Percentiles rank a stretch among this genome's conserved stretches.
These are phyloP conservation scores for human (Homo sapiens) DNA, from an alignment of 2,113 vertebrate species.

Conservation along the genomic window GRCh38 chr15:71471501-71472000, in stretches of 20 bases:
- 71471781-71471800: rapidly evolving
- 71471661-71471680: background rate
- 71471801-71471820: background rate
- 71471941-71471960: too few species aligned
- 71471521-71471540: background rate
- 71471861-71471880: background rate
- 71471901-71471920: background rate
- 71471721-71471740: background rate
- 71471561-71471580: background rate
- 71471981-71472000: too few species aligned
- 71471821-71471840: too few species aligned
- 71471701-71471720: background rate
- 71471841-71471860: background rate
- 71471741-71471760: background rate
- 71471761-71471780: background rate
- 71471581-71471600: background rate
- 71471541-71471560: background rate
- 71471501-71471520: rapidly evolving
- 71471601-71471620: background rate
- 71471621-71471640: background rate
- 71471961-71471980: too few species aligned
- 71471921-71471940: too few species aligned
- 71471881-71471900: background rate
- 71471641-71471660: background rate
- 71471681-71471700: background rate